These are phyloP conservation scores for Apamea epomidion DNA, from an alignment of 2,888 invertebrate species.

Conservation along the genomic window DNA sequence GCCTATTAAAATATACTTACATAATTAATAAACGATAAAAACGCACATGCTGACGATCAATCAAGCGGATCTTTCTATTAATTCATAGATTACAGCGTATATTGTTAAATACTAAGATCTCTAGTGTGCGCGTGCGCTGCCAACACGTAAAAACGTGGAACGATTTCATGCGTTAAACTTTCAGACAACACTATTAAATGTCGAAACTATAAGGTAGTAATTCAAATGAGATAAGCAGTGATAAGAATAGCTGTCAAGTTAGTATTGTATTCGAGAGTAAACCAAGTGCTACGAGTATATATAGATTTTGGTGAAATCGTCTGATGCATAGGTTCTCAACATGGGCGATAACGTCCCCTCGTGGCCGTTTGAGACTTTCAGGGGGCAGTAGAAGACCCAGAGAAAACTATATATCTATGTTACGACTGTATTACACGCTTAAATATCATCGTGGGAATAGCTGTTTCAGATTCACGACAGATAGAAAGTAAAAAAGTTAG, in stretches of 20 bases:
- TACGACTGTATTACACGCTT: too few species aligned
- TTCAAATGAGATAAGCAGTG: neutral
- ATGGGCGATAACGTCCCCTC: neutral
- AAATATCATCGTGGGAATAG: too few species aligned
- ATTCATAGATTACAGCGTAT: conserved; percentile 64
- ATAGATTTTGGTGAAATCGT: neutral
- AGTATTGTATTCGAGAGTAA: neutral
- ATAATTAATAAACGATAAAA: conserved; percentile 42
- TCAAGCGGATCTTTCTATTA: conserved; percentile 51
- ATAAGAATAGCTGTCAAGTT: neutral
- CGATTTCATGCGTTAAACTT: conserved; percentile 67
- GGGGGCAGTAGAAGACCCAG: neutral
- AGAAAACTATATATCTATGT: neutral
- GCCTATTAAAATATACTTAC: neutral
- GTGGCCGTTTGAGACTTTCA: neutral
- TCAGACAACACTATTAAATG: conserved; percentile 25
- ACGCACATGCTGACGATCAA: conserved; percentile 54
- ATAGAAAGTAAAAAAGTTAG: too few species aligned
- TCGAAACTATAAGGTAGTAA: neutral
- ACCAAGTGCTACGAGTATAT: neutral
- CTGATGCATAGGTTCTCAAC: neutral
- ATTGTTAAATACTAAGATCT: conserved; percentile 60
- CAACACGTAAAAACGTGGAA: conserved; percentile 68
- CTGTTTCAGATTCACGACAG: too few species aligned
- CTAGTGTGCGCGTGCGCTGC: conserved; percentile 54